These are phyloP conservation scores for Taenaris catops DNA, from an alignment of 2,888 invertebrate species.

Conservation along the genomic window DNA sequence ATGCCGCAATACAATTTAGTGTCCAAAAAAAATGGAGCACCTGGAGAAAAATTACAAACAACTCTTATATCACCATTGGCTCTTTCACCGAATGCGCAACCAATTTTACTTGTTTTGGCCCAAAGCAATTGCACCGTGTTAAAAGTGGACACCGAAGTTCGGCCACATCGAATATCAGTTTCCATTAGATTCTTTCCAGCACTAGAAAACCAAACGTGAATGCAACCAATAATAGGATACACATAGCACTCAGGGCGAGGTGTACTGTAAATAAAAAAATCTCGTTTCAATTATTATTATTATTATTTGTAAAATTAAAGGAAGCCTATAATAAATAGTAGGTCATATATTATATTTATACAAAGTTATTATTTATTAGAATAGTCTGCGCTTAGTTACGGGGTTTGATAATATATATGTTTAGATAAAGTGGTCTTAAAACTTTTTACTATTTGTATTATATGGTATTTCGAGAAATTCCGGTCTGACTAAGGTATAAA, in stretches of 20 bases:
- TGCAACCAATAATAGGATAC: constrained; percentile 52
- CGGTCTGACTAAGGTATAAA: no score
- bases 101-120: constrained; percentile 60
- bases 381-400: no score
- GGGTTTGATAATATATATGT: no score
- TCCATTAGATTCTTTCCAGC: constrained; percentile 40
- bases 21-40: constrained; percentile 50
- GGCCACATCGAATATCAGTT: constrained; percentile 55
- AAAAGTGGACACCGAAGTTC: constrained; percentile 42
- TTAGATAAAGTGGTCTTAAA: no score
- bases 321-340: no score
- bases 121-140: constrained; percentile 57
- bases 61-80: constrained; percentile 50
- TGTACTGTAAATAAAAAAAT: constrained; percentile 44
- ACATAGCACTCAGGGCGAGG: constrained; percentile 57
- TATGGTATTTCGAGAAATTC: no score
- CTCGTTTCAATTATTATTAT: no score
- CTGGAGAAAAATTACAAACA: constrained; percentile 62
- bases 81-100: constrained; percentile 53
- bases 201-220: constrained; percentile 57
- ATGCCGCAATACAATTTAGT: constrained; percentile 56
- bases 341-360: no score
- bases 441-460: no score
- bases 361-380: no score
- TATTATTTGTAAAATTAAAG: no score